phyloP scores from a whole-genome alignment of 2,113 vertebrate species.

The Bubo scandiacus region DNA sequence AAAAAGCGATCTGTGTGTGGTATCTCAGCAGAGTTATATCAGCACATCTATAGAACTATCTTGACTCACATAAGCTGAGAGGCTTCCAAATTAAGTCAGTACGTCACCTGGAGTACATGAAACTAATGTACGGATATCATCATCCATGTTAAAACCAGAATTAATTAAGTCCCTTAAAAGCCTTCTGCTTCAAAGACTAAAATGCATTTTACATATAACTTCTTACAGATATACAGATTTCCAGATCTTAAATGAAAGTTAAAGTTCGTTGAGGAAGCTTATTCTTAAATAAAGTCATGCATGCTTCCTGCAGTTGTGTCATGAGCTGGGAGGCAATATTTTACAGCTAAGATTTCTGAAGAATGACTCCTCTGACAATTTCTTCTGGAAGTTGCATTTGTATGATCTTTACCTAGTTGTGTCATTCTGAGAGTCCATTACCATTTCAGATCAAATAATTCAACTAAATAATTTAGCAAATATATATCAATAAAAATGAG shows the following conservation, averaged over 20 bases:
- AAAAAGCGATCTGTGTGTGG: conserved; percentile 8
- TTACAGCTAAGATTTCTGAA: not conserved
- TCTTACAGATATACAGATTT: not conserved
- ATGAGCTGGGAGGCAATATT: not conserved
- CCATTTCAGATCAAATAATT: not conserved
- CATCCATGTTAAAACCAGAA: conserved; percentile 49
- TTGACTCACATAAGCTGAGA: not conserved
- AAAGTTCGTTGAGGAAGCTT: not conserved
- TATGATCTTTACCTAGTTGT: not conserved
- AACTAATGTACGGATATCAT: conserved; percentile 14
- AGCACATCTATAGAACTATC: not conserved
- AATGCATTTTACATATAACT: not conserved
- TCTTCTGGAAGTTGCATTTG: not conserved
- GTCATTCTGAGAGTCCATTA: not conserved
- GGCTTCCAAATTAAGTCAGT: conserved; percentile 3
- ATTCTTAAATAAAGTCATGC: not conserved
- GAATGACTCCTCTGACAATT: not conserved
- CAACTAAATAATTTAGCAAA: not conserved
- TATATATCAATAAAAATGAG: not conserved
- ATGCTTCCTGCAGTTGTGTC: not conserved
- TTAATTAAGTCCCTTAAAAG: conserved; percentile 43
- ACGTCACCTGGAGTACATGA: conserved; percentile 41
- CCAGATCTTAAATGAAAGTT: conserved; percentile 27
- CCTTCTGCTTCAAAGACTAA: conserved; percentile 30
- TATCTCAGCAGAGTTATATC: conserved; percentile 18